Conservation (phyloP, 2,113 vertebrate species). For the Cyphomyrus discorhynchus region DNA sequence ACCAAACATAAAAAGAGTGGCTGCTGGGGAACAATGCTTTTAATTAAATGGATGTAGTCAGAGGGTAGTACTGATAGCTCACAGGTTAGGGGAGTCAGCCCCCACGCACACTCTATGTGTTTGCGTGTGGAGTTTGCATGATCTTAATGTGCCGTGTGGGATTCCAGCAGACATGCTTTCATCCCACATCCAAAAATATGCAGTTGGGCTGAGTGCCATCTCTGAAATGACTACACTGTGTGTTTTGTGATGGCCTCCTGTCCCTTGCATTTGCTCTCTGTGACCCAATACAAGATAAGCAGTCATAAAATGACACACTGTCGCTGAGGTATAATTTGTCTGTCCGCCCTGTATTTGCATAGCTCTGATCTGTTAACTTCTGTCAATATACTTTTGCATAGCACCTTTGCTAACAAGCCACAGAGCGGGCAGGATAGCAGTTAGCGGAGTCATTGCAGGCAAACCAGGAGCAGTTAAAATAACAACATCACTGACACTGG, state of each 20-base stretch:
- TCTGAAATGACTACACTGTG: neutral
- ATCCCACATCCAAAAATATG: neutral
- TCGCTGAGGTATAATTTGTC: neutral
- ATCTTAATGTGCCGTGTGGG: neutral
- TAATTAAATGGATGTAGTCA: neutral
- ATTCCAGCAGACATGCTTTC: neutral
- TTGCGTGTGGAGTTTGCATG: too few relatives aligned
- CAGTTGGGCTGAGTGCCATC: neutral
- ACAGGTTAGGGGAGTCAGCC: too few relatives aligned
- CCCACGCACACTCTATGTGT: neutral
- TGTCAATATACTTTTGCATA: neutral
- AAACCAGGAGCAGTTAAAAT: neutral
- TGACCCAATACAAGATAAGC: neutral
- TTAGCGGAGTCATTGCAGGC: neutral
- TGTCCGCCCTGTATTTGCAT: neutral
- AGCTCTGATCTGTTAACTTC: neutral
- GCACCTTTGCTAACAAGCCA: neutral
- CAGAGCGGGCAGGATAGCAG: neutral
- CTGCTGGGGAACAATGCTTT: neutral
- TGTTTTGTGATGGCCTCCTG: neutral
- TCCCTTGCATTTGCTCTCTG: neutral
- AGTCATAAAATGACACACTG: neutral
- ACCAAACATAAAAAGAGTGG: neutral
- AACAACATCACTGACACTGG: neutral
- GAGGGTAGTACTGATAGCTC: neutral